Conservation (phyloP, 1,140 invertebrate genomes). For the Ectropis grisescens region DNA sequence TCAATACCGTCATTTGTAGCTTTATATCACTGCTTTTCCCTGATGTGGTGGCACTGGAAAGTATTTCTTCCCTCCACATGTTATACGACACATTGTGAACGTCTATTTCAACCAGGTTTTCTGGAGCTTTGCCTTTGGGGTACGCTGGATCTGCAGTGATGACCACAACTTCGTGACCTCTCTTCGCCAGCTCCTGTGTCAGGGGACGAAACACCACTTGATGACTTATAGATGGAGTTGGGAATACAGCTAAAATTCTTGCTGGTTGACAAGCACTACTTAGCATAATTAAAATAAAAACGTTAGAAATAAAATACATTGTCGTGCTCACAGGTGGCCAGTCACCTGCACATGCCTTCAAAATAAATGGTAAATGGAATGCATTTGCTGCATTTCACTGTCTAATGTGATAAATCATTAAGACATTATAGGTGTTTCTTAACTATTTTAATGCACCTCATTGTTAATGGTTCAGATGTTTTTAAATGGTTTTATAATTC, state of each 20-base stretch:
- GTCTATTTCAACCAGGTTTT: conserved; percentile 28
- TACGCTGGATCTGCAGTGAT: conserved; percentile 24
- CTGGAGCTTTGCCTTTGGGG: conserved; percentile 6
- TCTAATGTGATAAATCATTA: too few species aligned
- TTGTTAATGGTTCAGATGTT: too few species aligned
- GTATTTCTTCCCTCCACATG: not conserved
- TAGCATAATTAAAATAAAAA: not conserved
- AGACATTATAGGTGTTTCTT: too few species aligned
- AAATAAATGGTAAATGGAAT: too few species aligned
- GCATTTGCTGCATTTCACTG: too few species aligned
- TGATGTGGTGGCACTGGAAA: too few species aligned
- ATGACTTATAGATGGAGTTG: conserved; percentile 53
- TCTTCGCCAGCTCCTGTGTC: conserved; percentile 14
- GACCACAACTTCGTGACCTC: conserved; percentile 28
- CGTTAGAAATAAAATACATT: too few species aligned
- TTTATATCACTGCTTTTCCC: conserved; percentile 8
- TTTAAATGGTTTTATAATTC: too few species aligned
- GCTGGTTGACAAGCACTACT: conserved; percentile 15
- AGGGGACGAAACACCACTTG: conserved; percentile 46
- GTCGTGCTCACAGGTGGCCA: too few species aligned
- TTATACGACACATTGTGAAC: conserved; percentile 19
- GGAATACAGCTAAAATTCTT: conserved; percentile 53
- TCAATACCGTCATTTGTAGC: conserved; percentile 7
- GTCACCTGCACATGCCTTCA: too few species aligned
- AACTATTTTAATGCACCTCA: too few species aligned